Conservation (phyloP, 30 jellyfish, hydroid and myxozoan species). For the Clytia hemisphaerica region DNA sequence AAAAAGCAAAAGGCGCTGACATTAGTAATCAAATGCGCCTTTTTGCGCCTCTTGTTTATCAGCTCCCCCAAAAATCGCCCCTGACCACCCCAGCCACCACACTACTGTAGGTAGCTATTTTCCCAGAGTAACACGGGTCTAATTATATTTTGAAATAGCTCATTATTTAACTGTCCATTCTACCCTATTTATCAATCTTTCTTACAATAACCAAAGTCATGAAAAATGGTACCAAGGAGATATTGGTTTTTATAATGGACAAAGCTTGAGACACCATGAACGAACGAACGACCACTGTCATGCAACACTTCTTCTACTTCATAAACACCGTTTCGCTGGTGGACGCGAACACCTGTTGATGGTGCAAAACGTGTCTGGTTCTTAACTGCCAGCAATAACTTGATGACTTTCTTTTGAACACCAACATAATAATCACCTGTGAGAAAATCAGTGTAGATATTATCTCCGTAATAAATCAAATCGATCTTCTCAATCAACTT, state of each 20-base stretch:
- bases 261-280: constrained; percentile 54
- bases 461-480: constrained; percentile 47
- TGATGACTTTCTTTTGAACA: constrained; percentile 21
- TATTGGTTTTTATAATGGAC: constrained; percentile 39
- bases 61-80: too few relatives aligned
- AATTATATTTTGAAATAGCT: too few relatives aligned
- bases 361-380: constrained; percentile 46
- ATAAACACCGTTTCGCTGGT: constrained; percentile 22
- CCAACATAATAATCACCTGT: constrained; percentile 63
- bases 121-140: too few relatives aligned
- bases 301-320: constrained; percentile 50
- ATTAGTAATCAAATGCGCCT: too few relatives aligned
- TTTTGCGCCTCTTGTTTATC: too few relatives aligned
- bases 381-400: constrained; percentile 23
- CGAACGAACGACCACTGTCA: constrained; percentile 60
- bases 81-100: too few relatives aligned
- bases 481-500: not conserved
- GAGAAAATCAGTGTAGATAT: constrained; percentile 45
- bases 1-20: too few relatives aligned
- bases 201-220: constrained; percentile 71
- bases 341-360: constrained; percentile 37
- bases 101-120: too few relatives aligned
- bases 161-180: too few relatives aligned
- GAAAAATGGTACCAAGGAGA: constrained; percentile 71
- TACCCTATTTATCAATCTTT: too few relatives aligned